Percentiles rank a stretch among this genome's conserved stretches.
phyloP scores from a whole-genome alignment of 2,113 vertebrate species.

The Harpagus bidentatus region DNA sequence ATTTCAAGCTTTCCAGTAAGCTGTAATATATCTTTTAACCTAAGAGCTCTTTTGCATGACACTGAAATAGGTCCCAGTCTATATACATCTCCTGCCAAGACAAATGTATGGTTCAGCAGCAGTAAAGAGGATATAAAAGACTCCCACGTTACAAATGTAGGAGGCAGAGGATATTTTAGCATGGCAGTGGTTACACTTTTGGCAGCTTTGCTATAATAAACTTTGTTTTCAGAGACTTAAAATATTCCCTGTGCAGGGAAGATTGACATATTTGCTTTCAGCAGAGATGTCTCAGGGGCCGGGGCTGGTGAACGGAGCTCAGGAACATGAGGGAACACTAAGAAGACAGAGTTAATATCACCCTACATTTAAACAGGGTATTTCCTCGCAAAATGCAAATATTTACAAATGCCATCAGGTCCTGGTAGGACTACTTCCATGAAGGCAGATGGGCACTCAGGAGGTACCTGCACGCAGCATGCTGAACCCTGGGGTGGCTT shows the following conservation, averaged over 20 bases:
- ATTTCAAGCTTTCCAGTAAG: conserved; percentile 57
- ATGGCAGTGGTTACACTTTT: conserved; percentile 59
- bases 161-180: conserved; percentile 67
- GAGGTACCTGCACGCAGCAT: background rate
- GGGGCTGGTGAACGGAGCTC: background rate
- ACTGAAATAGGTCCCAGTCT: conserved; percentile 57
- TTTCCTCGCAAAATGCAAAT: conserved; percentile 9
- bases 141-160: conserved; percentile 58
- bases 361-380: background rate
- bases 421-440: background rate
- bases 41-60: conserved; percentile 49
- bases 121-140: conserved; percentile 64
- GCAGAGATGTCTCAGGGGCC: conserved; percentile 6
- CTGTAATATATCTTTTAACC: conserved; percentile 47
- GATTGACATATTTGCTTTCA: conserved; percentile 43
- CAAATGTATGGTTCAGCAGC: conserved; percentile 54
- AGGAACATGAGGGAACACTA: background rate
- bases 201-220: conserved; percentile 58
- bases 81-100: conserved; percentile 57
- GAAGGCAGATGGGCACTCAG: background rate
- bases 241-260: conserved; percentile 45
- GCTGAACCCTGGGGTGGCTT: background rate
- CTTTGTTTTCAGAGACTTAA: conserved; percentile 64
- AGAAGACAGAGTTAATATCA: background rate
- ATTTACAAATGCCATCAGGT: background rate